These are phyloP conservation scores for Gortyna flavago DNA, from an alignment of 2,888 invertebrate species.

Conservation along the genomic window DNA sequence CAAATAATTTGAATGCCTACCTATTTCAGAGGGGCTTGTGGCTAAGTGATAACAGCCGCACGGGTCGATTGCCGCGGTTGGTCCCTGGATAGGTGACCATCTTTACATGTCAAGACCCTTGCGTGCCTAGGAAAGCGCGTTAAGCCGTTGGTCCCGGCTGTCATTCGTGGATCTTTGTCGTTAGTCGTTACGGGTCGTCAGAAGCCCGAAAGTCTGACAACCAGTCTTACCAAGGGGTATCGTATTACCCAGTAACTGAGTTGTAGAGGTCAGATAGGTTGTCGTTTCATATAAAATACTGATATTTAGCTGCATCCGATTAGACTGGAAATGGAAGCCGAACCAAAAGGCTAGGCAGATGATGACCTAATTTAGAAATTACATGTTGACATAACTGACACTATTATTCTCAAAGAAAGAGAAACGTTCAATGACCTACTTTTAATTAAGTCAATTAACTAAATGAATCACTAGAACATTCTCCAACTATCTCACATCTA, in stretches of 20 bases:
- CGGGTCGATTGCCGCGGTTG: neutral
- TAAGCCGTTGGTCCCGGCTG: neutral
- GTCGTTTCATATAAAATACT: neutral
- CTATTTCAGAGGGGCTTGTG: no score
- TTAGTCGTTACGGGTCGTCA: neutral
- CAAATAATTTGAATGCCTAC: no score
- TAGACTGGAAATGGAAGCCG: neutral
- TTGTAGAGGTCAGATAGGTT: neutral
- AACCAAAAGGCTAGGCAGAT: no score
- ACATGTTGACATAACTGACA: neutral
- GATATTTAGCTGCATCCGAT: neutral
- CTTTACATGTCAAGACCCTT: neutral
- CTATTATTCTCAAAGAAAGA: neutral
- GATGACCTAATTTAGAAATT: neutral
- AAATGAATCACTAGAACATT: constrained; percentile 17
- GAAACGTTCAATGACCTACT: neutral
- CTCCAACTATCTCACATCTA: constrained; percentile 10
- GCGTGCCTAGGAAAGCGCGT: neutral
- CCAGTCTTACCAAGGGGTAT: neutral
- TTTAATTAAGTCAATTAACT: constrained; percentile 17
- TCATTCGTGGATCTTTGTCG: neutral
- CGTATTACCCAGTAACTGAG: neutral
- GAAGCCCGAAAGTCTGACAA: neutral
- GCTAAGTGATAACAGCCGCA: neutral
- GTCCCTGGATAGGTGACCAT: neutral